Percentiles rank a stretch among this genome's conserved stretches.
phyloP scores from a whole-genome alignment of 1,140 invertebrate species.

The Pseudomyrmex concolor region DNA sequence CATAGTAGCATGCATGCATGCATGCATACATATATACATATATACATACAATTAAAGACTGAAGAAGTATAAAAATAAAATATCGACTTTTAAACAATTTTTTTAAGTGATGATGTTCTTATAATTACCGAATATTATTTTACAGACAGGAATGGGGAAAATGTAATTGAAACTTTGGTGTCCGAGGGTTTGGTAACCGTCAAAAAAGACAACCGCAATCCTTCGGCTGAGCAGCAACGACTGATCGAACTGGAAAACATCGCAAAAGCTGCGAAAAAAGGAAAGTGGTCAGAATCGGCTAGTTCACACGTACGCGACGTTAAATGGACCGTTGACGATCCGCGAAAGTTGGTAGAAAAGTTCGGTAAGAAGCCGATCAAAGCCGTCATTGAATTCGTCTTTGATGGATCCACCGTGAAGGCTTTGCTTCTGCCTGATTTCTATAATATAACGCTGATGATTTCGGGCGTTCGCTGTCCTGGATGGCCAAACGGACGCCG shows the following conservation, averaged over 20 bases:
- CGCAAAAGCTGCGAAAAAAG: constrained; percentile 94
- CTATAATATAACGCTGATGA: constrained; percentile 95
- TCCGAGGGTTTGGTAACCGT: constrained; percentile 95
- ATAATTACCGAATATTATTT: neutral
- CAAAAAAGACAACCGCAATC: constrained; percentile 90
- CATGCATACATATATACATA: too few relatives aligned
- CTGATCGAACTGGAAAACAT: constrained; percentile 95
- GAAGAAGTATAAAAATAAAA: too few relatives aligned
- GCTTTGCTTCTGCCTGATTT: constrained; percentile 95
- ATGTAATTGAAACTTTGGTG: constrained; percentile 94
- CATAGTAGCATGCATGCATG: neutral
- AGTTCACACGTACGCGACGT: constrained; percentile 91
- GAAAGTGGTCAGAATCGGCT: constrained; percentile 90
- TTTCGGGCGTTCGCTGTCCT: constrained; percentile 96
- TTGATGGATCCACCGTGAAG: constrained; percentile 97
- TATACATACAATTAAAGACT: too few relatives aligned
- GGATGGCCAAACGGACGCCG: constrained; percentile 88
- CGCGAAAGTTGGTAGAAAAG: constrained; percentile 92
- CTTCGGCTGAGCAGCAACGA: constrained; percentile 87
- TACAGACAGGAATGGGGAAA: constrained; percentile 91
- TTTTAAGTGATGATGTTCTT: too few relatives aligned
- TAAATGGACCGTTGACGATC: constrained; percentile 94
- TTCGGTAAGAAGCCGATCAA: constrained; percentile 91
- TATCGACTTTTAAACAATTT: too few relatives aligned
- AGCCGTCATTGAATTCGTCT: constrained; percentile 97